Conservation (phyloP, 1,140 invertebrate species). For the Uloborus diversus region DNA sequence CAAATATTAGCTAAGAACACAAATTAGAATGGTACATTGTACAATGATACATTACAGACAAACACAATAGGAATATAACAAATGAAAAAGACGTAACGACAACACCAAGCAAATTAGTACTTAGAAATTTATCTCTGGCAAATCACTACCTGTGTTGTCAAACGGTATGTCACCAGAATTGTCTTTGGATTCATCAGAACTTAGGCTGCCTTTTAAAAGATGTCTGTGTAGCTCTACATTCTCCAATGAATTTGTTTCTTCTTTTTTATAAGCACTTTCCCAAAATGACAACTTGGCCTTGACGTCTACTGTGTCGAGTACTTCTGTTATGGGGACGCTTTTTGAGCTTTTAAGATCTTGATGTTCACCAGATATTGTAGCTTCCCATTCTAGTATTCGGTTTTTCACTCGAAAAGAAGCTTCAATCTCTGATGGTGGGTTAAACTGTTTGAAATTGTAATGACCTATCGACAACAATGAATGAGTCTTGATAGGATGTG, state of each 20-base stretch:
- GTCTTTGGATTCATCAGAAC: background rate
- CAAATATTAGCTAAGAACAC: too few species aligned
- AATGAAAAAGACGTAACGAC: background rate
- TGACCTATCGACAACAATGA: background rate
- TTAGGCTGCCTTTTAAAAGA: too few species aligned
- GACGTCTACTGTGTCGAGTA: slow-evolving; percentile 5
- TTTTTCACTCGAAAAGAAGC: background rate
- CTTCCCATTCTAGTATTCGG: slow-evolving; percentile 22
- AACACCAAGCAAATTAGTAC: background rate
- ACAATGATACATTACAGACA: too few species aligned
- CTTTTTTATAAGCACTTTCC: slow-evolving; percentile 11
- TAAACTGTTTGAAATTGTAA: slow-evolving; percentile 31
- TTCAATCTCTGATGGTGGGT: background rate
- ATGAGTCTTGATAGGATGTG: background rate
- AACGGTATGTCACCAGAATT: background rate
- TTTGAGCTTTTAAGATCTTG: background rate
- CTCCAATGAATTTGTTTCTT: background rate
- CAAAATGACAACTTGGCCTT: slow-evolving; percentile 24
- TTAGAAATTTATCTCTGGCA: background rate
- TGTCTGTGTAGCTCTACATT: too few species aligned
- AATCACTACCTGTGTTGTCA: background rate
- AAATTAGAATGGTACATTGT: too few species aligned
- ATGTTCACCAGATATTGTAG: background rate
- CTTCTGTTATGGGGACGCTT: background rate
- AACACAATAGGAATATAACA: background rate